A percentile compares a stretch with the other conserved stretches of the same genome.
Evolutionary conservation across 2,888 invertebrate genomes (phyloP).

Genomic region (Mycogona germanica): DNA sequence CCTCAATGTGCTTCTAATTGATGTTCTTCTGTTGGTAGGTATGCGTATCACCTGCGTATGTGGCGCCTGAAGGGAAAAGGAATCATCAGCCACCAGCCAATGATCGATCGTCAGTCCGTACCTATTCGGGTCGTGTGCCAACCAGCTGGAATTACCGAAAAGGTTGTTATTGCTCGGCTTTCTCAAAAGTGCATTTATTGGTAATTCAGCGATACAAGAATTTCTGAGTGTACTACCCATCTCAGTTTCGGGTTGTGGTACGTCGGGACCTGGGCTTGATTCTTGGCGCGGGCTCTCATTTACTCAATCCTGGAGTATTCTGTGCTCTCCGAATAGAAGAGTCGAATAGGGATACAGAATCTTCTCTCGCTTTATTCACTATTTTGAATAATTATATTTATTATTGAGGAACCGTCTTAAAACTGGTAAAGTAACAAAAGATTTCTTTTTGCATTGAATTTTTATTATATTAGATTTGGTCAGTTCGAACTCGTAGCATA

Average conservation of each 20-base stretch:
- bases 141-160: slow-evolving; percentile 75
- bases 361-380: too few species aligned
- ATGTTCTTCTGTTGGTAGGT: slow-evolving; percentile 45
- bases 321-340: too few species aligned
- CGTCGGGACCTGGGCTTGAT: too few species aligned
- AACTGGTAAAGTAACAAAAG: too few species aligned
- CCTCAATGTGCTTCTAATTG: background rate
- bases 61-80: slow-evolving; percentile 77
- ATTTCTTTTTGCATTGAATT: too few species aligned
- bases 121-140: slow-evolving; percentile 68
- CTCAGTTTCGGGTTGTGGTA: too few species aligned
- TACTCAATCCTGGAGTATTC: background rate
- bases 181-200: slow-evolving; percentile 50
- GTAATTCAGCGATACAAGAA: background rate
- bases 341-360: too few species aligned
- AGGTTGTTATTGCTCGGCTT: slow-evolving; percentile 56
- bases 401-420: too few species aligned
- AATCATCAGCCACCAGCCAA: slow-evolving; percentile 59
- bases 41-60: slow-evolving; percentile 75
- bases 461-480: too few species aligned
- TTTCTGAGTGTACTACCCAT: background rate
- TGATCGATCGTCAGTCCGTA: slow-evolving; percentile 46
- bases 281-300: too few species aligned
- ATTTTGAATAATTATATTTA: too few species aligned
- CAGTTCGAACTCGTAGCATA: too few species aligned